A percentile compares a stretch with the other conserved stretches of the same genome.
Evolutionary conservation across 2,113 vertebrate genomes (phyloP).

Genomic region (Nothobranchius kuhntae): DNA sequence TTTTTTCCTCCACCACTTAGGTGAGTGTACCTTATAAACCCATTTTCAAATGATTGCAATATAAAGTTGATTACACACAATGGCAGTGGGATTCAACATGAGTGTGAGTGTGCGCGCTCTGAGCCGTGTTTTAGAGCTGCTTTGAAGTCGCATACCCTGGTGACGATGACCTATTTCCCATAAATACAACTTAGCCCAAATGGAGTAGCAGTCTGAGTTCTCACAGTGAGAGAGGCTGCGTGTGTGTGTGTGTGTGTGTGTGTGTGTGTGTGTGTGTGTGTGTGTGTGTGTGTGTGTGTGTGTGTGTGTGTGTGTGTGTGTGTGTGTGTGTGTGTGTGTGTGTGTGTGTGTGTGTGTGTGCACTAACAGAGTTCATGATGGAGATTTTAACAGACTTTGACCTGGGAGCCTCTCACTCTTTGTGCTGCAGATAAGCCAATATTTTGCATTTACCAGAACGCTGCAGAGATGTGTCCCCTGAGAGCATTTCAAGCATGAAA

Average conservation of each 20-base stretch:
- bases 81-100: conserved; percentile 25
- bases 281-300: conserved; percentile 31
- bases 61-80: conserved; percentile 43
- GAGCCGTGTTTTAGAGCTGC: conserved; percentile 31
- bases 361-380: conserved; percentile 15
- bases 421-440: conserved; percentile 40
- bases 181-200: conserved; percentile 35
- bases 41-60: conserved; percentile 16
- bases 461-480: conserved; percentile 31
- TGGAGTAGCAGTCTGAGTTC: conserved; percentile 34
- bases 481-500: conserved; percentile 52
- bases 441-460: conserved; percentile 52
- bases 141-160: conserved; percentile 55
- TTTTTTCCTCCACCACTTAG: conserved; percentile 18
- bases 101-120: not conserved
- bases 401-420: conserved; percentile 11
- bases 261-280: conserved; percentile 38
- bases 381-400: conserved; percentile 50
- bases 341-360: conserved; percentile 30
- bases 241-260: conserved; percentile 37
- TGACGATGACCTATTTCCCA: conserved; percentile 66
- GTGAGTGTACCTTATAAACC: conserved; percentile 12
- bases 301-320: conserved; percentile 42
- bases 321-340: conserved; percentile 36
- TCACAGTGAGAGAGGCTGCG: conserved; percentile 38